phyloP scores from a whole-genome alignment of 2,888 invertebrate species.

The Caprella mutica region DNA sequence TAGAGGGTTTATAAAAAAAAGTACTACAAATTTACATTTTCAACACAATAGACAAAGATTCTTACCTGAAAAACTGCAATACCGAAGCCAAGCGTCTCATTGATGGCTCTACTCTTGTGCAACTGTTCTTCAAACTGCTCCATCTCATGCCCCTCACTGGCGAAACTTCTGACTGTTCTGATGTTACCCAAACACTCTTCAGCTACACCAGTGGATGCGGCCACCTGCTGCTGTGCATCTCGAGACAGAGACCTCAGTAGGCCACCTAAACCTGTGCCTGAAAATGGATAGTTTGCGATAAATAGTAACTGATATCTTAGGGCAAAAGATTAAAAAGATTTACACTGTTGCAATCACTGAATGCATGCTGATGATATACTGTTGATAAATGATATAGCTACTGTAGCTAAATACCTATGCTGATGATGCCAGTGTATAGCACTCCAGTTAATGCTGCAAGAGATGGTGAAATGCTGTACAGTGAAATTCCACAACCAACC shows the following conservation, averaged over 20 bases:
- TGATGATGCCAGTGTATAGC: conserved; percentile 74
- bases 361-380: too few relatives aligned
- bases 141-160: conserved; percentile 75
- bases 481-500: conserved; percentile 61
- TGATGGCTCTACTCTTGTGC: conserved; percentile 56
- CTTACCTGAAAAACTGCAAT: conserved; percentile 62
- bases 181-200: conserved; percentile 35
- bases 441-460: conserved; percentile 71
- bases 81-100: conserved; percentile 70
- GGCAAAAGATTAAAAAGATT: too few relatives aligned
- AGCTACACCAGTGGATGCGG: conserved; percentile 61
- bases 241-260: conserved; percentile 63
- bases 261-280: conserved; percentile 68
- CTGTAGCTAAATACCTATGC: too few relatives aligned
- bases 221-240: conserved; percentile 67
- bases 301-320: too few relatives aligned
- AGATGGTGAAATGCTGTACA: conserved; percentile 78
- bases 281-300: too few relatives aligned
- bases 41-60: neutral
- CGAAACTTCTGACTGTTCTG: conserved; percentile 57
- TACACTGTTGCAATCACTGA: too few relatives aligned
- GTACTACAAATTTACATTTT: too few relatives aligned
- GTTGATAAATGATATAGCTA: too few relatives aligned
- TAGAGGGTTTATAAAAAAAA: too few relatives aligned
- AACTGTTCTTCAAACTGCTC: conserved; percentile 62